Evolutionary conservation across 1,140 invertebrate genomes (phyloP).

Genomic region (Drosophila teissieri): DNA sequence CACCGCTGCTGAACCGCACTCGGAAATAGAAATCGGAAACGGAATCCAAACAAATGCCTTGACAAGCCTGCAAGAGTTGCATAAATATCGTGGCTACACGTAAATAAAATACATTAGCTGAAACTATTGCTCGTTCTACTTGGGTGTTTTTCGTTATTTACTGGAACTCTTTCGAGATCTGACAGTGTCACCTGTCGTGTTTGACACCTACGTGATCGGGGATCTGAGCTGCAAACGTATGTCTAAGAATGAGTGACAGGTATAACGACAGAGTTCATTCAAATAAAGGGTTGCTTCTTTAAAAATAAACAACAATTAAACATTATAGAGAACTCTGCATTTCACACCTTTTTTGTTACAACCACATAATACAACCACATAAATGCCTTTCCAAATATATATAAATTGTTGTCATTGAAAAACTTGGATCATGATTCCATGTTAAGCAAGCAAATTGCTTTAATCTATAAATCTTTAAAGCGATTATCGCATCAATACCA

Average conservation of each 20-base stretch:
- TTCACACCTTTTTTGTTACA: too few species aligned
- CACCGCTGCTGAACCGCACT: conserved; percentile 14
- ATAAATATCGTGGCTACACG: conserved; percentile 46
- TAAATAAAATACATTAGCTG: conserved; percentile 41
- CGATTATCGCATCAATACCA: too few species aligned
- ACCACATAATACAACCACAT: too few species aligned
- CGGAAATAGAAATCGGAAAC: conserved; percentile 41
- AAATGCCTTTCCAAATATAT: too few species aligned
- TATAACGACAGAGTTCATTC: too few species aligned
- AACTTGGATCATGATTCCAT: too few species aligned
- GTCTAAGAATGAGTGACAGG: not conserved
- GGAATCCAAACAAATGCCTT: conserved; percentile 45
- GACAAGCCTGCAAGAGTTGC: conserved; percentile 44
- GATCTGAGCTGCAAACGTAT: not conserved
- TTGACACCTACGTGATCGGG: conserved; percentile 32
- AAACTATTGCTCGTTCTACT: conserved; percentile 10
- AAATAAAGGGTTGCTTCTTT: too few species aligned
- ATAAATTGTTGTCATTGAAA: too few species aligned
- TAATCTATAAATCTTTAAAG: too few species aligned
- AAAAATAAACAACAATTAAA: too few species aligned
- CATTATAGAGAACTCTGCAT: too few species aligned
- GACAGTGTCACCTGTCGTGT: conserved; percentile 38
- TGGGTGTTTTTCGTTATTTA: conserved; percentile 21
- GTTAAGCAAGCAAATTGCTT: too few species aligned
- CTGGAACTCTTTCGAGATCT: conserved; percentile 20